Evolutionary conservation across 1,140 invertebrate species (phyloP).

Genomic region (Dreissena rostriformis): DNA sequence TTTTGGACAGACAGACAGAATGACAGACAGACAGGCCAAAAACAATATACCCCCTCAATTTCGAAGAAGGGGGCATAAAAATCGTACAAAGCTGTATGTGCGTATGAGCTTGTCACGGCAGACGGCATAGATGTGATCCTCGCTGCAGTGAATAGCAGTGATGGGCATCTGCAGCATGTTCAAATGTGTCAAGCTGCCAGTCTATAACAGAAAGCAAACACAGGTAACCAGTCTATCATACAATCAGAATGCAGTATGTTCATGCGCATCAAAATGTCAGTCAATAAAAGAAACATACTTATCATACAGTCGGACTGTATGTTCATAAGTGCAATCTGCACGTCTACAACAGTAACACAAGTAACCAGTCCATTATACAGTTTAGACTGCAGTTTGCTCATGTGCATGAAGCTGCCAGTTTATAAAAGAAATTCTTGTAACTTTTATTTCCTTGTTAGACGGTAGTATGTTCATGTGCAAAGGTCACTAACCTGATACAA

Average conservation of each 20-base stretch:
- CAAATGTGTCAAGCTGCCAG: constrained; percentile 22
- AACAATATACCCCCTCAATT: background rate
- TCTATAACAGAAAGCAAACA: constrained; percentile 20
- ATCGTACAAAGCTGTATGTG: constrained; percentile 32
- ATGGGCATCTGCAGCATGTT: background rate
- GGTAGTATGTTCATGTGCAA: too few relatives aligned
- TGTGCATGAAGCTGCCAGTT: constrained; percentile 19
- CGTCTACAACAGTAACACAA: background rate
- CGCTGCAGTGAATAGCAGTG: constrained; percentile 14
- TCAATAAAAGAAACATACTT: background rate
- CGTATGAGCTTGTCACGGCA: constrained; percentile 18
- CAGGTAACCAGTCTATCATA: background rate
- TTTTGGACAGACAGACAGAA: background rate
- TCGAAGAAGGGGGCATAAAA: background rate
- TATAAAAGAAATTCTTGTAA: constrained; percentile 4
- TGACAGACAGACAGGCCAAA: background rate
- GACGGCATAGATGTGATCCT: constrained; percentile 15
- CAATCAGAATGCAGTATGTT: background rate
- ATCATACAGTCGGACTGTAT: background rate
- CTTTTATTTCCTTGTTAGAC: too few relatives aligned
- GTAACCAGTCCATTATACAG: background rate
- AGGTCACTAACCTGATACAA: too few relatives aligned
- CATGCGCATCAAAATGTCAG: background rate
- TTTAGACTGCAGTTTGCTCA: background rate
- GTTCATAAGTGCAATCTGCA: background rate